phyloP scores from a whole-genome alignment of 2,888 invertebrate genomes.

The Rhyacophila evoluta region DNA sequence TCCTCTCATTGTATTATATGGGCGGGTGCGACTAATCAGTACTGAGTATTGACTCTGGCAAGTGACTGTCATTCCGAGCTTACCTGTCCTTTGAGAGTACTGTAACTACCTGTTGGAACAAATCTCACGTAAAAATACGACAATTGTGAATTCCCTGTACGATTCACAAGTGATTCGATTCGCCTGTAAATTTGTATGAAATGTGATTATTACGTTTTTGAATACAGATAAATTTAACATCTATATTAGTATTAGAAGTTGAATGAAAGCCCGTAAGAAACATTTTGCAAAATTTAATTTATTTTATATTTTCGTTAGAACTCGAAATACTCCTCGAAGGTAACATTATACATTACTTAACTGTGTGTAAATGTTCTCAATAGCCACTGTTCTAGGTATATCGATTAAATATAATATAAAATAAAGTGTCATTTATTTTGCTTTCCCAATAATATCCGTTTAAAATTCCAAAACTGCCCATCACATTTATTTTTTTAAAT shows the following conservation, averaged over 20 bases:
- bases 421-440: too few species aligned
- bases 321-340: too few species aligned
- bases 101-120: slow-evolving; percentile 14
- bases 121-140: background rate
- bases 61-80: background rate
- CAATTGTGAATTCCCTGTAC: background rate
- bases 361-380: too few species aligned
- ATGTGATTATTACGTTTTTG: background rate
- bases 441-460: too few species aligned
- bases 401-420: too few species aligned
- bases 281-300: too few species aligned
- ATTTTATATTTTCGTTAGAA: too few species aligned
- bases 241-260: background rate
- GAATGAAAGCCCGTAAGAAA: too few species aligned
- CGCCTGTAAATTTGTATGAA: background rate
- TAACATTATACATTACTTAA: too few species aligned
- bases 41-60: background rate
- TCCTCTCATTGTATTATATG: background rate
- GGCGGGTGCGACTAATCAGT: slow-evolving; percentile 18
- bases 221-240: background rate
- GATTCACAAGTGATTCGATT: background rate
- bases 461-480: too few species aligned
- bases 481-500: too few species aligned
- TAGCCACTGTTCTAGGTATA: too few species aligned
- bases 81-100: background rate